These are phyloP conservation scores for Rhorus exstirpatorius DNA, from an alignment of 2,888 invertebrate genomes.

Conservation along the genomic window DNA sequence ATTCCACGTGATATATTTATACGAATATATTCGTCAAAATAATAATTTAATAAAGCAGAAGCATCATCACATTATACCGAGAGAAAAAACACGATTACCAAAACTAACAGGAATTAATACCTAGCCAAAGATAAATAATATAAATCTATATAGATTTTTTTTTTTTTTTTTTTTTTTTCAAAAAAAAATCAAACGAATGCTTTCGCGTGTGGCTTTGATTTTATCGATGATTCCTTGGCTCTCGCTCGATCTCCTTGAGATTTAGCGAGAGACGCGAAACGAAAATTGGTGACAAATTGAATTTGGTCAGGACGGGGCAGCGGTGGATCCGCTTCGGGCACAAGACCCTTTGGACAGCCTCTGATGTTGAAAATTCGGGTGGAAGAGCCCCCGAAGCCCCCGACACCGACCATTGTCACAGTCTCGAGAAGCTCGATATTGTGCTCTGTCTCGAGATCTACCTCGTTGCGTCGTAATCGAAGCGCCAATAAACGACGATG, in stretches of 20 bases:
- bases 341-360: slow-evolving; percentile 93
- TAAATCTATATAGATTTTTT: too few relatives aligned
- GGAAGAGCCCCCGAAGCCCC: slow-evolving; percentile 71
- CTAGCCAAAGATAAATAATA: background rate
- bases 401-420: slow-evolving; percentile 69
- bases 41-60: slow-evolving; percentile 26
- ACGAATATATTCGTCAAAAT: background rate
- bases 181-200: slow-evolving; percentile 28
- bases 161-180: slow-evolving; percentile 68
- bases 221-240: slow-evolving; percentile 55
- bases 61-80: slow-evolving; percentile 38
- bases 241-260: slow-evolving; percentile 19
- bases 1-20: background rate
- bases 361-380: slow-evolving; percentile 87
- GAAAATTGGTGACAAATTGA: slow-evolving; percentile 64
- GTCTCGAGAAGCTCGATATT: slow-evolving; percentile 74
- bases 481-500: slow-evolving; percentile 85
- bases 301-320: slow-evolving; percentile 79
- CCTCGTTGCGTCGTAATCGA: slow-evolving; percentile 81
- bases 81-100: slow-evolving; percentile 33
- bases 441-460: slow-evolving; percentile 68
- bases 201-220: slow-evolving; percentile 61
- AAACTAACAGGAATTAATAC: slow-evolving; percentile 52
- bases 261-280: slow-evolving; percentile 17
- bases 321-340: slow-evolving; percentile 87